Conservation (phyloP, 2,888 invertebrate species). For the Platerodrilus igneus region DNA sequence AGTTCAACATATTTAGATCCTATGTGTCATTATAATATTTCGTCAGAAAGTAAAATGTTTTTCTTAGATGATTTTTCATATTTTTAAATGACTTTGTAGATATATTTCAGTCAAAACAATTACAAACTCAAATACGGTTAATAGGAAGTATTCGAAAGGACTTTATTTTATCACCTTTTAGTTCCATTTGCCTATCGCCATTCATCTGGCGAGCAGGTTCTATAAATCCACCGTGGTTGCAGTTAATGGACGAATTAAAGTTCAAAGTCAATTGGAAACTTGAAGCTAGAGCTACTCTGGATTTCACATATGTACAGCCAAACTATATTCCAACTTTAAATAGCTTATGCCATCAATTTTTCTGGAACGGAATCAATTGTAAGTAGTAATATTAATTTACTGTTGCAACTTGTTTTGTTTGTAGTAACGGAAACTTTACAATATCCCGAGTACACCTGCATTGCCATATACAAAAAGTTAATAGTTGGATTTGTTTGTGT, state of each 20-base stretch:
- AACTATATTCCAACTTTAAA: conserved; percentile 87
- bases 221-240: conserved; percentile 66
- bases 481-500: conserved; percentile 88
- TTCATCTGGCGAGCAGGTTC: conserved; percentile 72
- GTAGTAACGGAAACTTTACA: conserved; percentile 83
- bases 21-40: conserved; percentile 44
- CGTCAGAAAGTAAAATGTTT: too few relatives aligned
- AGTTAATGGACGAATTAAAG: conserved; percentile 62
- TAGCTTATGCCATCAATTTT: conserved; percentile 73
- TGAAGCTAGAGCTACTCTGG: conserved; percentile 59
- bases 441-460: conserved; percentile 90
- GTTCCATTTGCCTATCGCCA: conserved; percentile 71
- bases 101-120: conserved; percentile 1
- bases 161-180: conserved; percentile 64
- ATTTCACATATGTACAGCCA: conserved; percentile 83
- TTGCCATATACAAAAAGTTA: conserved; percentile 75
- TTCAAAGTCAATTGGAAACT: conserved; percentile 49
- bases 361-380: conserved; percentile 92
- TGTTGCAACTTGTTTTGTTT: too few relatives aligned
- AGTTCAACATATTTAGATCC: conserved; percentile 33
- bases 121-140: conserved; percentile 32
- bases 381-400: too few relatives aligned
- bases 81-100: too few relatives aligned
- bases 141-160: conserved; percentile 41
- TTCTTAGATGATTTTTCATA: too few relatives aligned